phyloP scores from a whole-genome alignment of 2,113 vertebrate species.

The Petromus typicus region DNA sequence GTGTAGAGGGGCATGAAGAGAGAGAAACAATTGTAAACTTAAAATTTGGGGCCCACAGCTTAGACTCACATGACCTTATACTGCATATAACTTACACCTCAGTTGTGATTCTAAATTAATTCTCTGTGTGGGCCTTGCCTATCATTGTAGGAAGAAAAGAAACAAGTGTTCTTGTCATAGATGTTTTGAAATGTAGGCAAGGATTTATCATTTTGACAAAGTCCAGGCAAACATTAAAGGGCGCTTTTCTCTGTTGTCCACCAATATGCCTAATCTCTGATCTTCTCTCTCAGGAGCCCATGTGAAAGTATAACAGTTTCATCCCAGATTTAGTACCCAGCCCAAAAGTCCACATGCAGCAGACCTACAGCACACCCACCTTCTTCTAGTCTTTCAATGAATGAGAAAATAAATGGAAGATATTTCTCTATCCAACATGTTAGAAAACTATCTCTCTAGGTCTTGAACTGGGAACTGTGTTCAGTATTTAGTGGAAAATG shows the following conservation, averaged over 20 bases:
- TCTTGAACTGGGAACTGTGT: neutral
- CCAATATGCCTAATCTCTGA: neutral
- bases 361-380: neutral
- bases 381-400: neutral
- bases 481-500: neutral
- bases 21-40: neutral
- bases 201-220: neutral
- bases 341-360: neutral
- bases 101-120: neutral
- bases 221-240: neutral
- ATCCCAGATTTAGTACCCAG: neutral
- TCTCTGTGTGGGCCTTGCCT: neutral
- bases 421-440: neutral
- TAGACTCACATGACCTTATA: neutral
- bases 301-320: neutral
- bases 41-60: neutral
- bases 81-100: neutral
- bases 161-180: neutral
- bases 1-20: neutral
- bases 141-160: neutral
- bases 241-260: neutral
- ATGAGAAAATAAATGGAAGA: neutral
- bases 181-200: neutral
- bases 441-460: neutral
- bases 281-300: no score